Evolutionary conservation across 2,888 invertebrate species (phyloP).

Genomic region (Osmoderma eremita): DNA sequence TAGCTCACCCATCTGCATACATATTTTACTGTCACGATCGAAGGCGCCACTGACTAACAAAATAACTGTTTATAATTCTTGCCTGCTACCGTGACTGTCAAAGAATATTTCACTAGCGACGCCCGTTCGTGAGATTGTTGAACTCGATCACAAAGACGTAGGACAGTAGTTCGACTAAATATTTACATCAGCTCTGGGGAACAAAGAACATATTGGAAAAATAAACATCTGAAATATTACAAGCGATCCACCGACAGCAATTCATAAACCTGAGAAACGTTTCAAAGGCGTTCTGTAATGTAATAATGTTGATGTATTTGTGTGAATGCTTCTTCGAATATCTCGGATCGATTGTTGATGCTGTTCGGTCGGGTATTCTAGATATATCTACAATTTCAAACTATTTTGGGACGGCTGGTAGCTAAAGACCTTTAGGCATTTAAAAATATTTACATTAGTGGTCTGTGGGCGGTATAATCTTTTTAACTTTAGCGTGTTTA

Average conservation of each 20-base stretch:
- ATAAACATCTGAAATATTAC: constrained; percentile 19
- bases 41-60: constrained; percentile 11
- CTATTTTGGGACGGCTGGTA: background rate
- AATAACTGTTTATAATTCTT: constrained; percentile 10
- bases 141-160: background rate
- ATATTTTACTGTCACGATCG: background rate
- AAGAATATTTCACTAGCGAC: background rate
- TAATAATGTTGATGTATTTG: background rate
- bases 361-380: constrained; percentile 3
- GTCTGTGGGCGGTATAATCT: too few relatives aligned
- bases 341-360: constrained; percentile 7
- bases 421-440: background rate
- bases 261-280: constrained; percentile 11
- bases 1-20: too few relatives aligned
- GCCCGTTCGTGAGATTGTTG: constrained; percentile 20
- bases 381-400: background rate
- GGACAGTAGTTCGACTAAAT: constrained; percentile 6
- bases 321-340: too few relatives aligned
- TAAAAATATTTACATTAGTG: constrained; percentile 2
- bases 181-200: constrained; percentile 12
- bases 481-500: too few relatives aligned
- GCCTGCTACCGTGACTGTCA: background rate
- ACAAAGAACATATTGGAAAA: constrained; percentile 24
- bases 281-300: background rate
- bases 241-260: constrained; percentile 9